A percentile compares a stretch with the other conserved stretches of the same genome.
Conservation (phyloP, 2,797 vertebrate genomes). For the Florisuga fusca region DNA sequence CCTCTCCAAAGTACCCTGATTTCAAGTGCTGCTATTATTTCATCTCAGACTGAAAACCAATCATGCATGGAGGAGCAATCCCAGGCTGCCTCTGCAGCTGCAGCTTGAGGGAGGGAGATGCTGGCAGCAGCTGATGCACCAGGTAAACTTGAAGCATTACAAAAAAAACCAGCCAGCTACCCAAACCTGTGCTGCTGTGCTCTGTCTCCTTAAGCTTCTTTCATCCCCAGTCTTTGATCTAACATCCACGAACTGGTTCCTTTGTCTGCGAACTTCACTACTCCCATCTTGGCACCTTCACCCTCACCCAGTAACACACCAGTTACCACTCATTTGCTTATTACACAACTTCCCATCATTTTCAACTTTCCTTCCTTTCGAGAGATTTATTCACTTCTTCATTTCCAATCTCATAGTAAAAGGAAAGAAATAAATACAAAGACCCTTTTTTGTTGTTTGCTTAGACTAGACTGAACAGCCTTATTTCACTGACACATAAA, state of each 20-base stretch:
- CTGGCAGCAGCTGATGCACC: neutral
- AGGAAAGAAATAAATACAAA: neutral
- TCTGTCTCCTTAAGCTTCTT: neutral
- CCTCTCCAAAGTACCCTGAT: neutral
- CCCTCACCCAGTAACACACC: neutral
- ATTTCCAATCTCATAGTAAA: neutral
- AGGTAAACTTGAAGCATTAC: neutral
- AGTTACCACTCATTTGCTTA: neutral
- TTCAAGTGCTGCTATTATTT: neutral
- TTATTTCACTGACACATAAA: neutral
- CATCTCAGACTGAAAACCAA: fast-evolving
- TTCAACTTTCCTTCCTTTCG: slow-evolving; percentile 32
- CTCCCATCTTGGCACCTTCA: neutral
- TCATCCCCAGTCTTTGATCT: neutral
- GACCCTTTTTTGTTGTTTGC: neutral
- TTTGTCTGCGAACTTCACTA: neutral
- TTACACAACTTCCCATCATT: neutral
- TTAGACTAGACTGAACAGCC: neutral
- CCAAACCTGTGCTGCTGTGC: neutral
- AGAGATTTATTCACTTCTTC: slow-evolving; percentile 69
- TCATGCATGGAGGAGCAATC: neutral
- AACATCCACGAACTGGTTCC: neutral
- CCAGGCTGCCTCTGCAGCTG: neutral
- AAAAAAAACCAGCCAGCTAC: neutral
- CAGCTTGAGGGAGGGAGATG: fast-evolving